Conservation (phyloP, 1,140 invertebrate species). For the Cephus cinctus region DNA sequence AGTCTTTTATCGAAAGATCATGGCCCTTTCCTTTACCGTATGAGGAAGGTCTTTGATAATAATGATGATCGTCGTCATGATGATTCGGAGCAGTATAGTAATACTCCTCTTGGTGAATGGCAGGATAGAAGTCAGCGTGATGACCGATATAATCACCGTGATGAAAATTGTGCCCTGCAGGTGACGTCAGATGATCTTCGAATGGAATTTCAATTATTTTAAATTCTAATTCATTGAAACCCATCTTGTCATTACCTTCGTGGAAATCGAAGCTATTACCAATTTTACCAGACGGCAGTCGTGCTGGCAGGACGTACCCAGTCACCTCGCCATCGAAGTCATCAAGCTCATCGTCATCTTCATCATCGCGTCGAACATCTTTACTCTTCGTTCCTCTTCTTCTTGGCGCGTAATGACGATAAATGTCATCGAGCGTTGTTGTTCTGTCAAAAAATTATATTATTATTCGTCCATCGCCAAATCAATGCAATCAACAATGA, state of each 20-base stretch:
- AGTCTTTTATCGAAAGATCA: slow-evolving; percentile 64
- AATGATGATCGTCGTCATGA: slow-evolving; percentile 32
- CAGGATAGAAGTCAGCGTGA: slow-evolving; percentile 30
- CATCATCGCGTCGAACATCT: slow-evolving; percentile 19
- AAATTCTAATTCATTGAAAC: no score
- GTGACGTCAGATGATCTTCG: slow-evolving; percentile 35
- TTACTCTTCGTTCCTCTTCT: slow-evolving; percentile 33
- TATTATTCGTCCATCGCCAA: slow-evolving; percentile 4
- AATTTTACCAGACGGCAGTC: slow-evolving; percentile 38
- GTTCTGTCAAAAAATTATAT: slow-evolving; percentile 47
- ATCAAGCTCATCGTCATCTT: slow-evolving; percentile 42
- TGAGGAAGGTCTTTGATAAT: slow-evolving; percentile 23
- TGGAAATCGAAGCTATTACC: slow-evolving; percentile 24
- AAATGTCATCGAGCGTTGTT: slow-evolving; percentile 63
- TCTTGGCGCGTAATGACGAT: slow-evolving; percentile 55
- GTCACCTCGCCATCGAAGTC: slow-evolving; percentile 55
- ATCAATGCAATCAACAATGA: no score
- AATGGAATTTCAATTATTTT: no score
- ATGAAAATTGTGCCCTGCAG: slow-evolving; percentile 36
- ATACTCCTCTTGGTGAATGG: slow-evolving; percentile 47
- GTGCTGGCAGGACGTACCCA: slow-evolving; percentile 51
- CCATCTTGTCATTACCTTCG: background rate
- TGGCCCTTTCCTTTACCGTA: slow-evolving; percentile 53
- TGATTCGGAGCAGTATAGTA: slow-evolving; percentile 33
- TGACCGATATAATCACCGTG: slow-evolving; percentile 29